Evolutionary conservation across 2,888 invertebrate genomes (phyloP).

Genomic region (Eilema caniola): DNA sequence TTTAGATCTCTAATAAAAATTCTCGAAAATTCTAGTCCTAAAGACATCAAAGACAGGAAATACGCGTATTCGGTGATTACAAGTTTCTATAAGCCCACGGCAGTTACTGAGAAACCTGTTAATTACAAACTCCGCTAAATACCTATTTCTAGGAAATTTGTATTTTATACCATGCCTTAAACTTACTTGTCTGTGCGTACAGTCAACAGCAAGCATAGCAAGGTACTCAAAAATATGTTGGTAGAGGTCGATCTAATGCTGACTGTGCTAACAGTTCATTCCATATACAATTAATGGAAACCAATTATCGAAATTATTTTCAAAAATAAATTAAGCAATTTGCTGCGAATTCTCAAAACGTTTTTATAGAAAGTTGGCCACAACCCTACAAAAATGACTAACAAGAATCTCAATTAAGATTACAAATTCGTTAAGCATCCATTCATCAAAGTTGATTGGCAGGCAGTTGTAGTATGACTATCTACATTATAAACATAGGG

Average conservation of each 20-base stretch:
- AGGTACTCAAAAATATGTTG: too few relatives aligned
- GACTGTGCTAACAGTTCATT: not conserved
- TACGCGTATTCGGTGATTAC: not conserved
- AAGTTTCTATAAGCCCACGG: not conserved
- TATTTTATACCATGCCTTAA: not conserved
- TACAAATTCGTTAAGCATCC: constrained; percentile 77
- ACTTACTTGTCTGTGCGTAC: too few relatives aligned
- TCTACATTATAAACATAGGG: constrained; percentile 41
- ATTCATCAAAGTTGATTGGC: constrained; percentile 78
- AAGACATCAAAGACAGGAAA: too few relatives aligned
- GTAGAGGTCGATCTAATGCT: too few relatives aligned
- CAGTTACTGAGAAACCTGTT: not conserved
- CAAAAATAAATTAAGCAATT: constrained; percentile 12
- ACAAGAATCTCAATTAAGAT: constrained; percentile 73
- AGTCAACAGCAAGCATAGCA: too few relatives aligned
- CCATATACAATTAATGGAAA: not conserved
- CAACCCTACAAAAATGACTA: constrained; percentile 54
- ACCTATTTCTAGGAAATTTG: not conserved
- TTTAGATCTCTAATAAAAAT: too few relatives aligned
- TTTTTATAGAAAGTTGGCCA: constrained; percentile 29
- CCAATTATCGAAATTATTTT: not conserved
- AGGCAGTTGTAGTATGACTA: constrained; percentile 50
- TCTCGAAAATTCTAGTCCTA: too few relatives aligned
- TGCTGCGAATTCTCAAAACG: constrained; percentile 31
- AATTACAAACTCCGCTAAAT: not conserved